phyloP scores from a whole-genome alignment of 2,113 vertebrate species.

The Actenoides lindsayi region DNA sequence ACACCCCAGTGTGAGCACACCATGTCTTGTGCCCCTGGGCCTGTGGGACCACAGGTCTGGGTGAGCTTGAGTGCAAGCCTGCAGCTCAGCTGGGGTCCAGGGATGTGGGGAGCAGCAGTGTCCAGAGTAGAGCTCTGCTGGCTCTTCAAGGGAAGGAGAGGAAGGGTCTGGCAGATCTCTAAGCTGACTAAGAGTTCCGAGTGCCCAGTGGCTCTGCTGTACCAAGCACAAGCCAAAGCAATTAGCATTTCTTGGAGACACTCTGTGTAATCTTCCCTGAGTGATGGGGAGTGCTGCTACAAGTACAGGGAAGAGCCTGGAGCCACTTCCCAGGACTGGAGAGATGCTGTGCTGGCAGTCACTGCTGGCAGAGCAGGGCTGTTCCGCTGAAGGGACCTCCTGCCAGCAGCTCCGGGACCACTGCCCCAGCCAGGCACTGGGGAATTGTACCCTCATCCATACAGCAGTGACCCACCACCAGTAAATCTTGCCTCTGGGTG shows the following conservation, averaged over 20 bases:
- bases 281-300: background rate
- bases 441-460: background rate
- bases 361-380: background rate
- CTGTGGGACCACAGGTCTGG: background rate
- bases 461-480: background rate
- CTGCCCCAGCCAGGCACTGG: background rate
- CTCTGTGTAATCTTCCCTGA: slow-evolving; percentile 18
- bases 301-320: background rate
- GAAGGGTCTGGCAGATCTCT: slow-evolving; percentile 13
- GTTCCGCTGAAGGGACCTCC: background rate
- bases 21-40: accelerated
- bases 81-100: background rate
- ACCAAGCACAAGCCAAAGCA: slow-evolving; percentile 38
- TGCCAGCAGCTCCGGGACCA: background rate
- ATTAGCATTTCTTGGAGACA: slow-evolving; percentile 54
- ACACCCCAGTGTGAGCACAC: accelerated
- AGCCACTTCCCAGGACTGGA: accelerated
- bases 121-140: background rate
- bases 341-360: background rate
- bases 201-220: slow-evolving; percentile 29
- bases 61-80: background rate
- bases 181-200: slow-evolving; percentile 31
- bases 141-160: background rate
- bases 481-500: background rate
- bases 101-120: background rate